phyloP scores from a whole-genome alignment of 2,888 invertebrate genomes.

The Girardia tigrina region DNA sequence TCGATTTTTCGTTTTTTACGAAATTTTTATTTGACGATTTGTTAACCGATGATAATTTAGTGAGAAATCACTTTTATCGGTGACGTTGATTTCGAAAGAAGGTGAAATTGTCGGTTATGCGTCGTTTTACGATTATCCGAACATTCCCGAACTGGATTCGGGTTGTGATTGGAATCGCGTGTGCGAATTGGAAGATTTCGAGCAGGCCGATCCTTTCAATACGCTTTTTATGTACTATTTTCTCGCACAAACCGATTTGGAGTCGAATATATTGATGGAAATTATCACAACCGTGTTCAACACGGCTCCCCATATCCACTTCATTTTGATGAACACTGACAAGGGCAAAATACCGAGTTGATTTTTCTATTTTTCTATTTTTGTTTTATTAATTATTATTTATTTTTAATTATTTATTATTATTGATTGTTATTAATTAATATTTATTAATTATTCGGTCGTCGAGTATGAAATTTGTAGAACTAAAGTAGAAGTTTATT shows the following conservation, averaged over 20 bases:
- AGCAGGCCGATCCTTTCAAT: constrained; percentile 43
- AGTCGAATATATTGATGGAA: constrained; percentile 46
- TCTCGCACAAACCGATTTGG: constrained; percentile 45
- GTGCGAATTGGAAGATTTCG: constrained; percentile 41
- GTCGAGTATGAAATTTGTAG: too few species aligned
- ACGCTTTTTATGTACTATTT: constrained; percentile 49
- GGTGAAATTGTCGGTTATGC: constrained; percentile 49
- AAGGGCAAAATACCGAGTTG: background rate
- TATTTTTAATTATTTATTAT: too few species aligned
- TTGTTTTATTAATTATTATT: too few species aligned
- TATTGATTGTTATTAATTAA: too few species aligned
- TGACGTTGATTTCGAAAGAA: constrained; percentile 46
- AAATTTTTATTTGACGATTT: too few species aligned
- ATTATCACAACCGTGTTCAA: constrained; percentile 48
- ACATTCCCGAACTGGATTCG: constrained; percentile 40
- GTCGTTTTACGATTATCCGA: constrained; percentile 49
- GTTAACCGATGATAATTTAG: constrained; percentile 38
- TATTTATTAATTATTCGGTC: too few species aligned
- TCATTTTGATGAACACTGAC: constrained; percentile 45
- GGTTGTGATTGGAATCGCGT: constrained; percentile 45
- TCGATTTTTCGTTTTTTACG: background rate
- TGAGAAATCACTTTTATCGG: constrained; percentile 48
- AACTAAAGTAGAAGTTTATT: too few species aligned
- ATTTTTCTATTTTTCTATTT: too few species aligned
- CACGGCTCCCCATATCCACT: constrained; percentile 48